phyloP scores from a whole-genome alignment of 2,113 vertebrate genomes.

The Corythornis madagascariensis region DNA sequence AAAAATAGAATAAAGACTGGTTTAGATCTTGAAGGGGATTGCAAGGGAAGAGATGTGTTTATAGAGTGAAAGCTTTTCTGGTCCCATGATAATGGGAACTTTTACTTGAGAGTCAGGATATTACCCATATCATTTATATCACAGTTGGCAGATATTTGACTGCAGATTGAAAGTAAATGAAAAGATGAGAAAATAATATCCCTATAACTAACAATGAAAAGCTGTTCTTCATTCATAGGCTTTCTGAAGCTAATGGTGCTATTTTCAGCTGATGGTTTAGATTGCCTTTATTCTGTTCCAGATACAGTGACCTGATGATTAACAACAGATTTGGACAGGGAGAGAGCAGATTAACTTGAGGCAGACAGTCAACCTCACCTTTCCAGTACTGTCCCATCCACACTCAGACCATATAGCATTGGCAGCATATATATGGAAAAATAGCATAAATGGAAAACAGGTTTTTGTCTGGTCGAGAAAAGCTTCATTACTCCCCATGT shows the following conservation, averaged over 20 bases:
- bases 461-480: not conserved
- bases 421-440: not conserved
- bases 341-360: not conserved
- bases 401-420: rapidly evolving
- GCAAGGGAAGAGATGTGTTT: not conserved
- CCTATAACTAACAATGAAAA: not conserved
- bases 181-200: not conserved
- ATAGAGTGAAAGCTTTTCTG: not conserved
- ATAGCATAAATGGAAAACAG: not conserved
- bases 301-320: not conserved
- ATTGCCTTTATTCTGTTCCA: not conserved
- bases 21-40: not conserved
- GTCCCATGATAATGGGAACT: not conserved
- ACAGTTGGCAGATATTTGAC: not conserved
- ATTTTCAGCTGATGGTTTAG: not conserved
- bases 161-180: slow-evolving; percentile 7
- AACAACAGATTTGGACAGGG: not conserved
- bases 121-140: not conserved
- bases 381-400: not conserved
- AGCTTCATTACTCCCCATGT: not conserved
- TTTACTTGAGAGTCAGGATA: not conserved
- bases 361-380: not conserved
- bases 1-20: not conserved
- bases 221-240: not conserved
- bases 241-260: rapidly evolving